phyloP scores from a whole-genome alignment of 2,888 invertebrate genomes.

The Brenthis hecate region DNA sequence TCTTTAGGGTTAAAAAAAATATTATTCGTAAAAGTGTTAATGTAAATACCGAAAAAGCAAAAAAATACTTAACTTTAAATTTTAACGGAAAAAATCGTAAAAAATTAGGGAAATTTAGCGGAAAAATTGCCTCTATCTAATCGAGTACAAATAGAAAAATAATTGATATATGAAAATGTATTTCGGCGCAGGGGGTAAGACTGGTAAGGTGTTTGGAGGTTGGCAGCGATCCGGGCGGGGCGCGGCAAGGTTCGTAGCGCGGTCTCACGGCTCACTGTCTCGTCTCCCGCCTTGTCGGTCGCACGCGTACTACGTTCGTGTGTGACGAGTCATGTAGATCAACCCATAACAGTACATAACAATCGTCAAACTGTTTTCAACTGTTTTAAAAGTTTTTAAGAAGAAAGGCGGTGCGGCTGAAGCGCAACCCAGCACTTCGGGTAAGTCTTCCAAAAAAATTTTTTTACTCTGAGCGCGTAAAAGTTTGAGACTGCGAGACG shows the following conservation, averaged over 20 bases:
- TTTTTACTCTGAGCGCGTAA: constrained; percentile 57
- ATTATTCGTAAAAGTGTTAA: no score
- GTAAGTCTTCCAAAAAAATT: constrained; percentile 57
- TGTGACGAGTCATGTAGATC: constrained; percentile 56
- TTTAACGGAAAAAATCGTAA: neutral
- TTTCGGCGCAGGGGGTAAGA: constrained; percentile 38
- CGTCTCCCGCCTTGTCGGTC: constrained; percentile 47
- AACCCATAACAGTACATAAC: constrained; percentile 47
- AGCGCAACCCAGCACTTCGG: constrained; percentile 53
- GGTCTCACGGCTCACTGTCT: constrained; percentile 48
- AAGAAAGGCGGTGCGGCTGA: constrained; percentile 55
- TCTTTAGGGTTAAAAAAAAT: no score
- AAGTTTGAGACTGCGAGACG: constrained; percentile 59
- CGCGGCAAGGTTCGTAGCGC: constrained; percentile 45
- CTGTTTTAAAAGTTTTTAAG: constrained; percentile 60
- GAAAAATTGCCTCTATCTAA: neutral
- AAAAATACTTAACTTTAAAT: neutral
- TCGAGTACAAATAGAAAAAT: constrained; percentile 15
- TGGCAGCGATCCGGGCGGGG: constrained; percentile 44
- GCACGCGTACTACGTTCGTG: constrained; percentile 56
- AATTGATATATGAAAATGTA: constrained; percentile 33
- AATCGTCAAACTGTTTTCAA: constrained; percentile 66
- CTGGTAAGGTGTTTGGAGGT: constrained; percentile 46
- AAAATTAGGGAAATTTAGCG: neutral
- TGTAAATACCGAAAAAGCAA: neutral